Conservation (phyloP, 2,888 invertebrate genomes). For the Drosophila algonquin region DNA sequence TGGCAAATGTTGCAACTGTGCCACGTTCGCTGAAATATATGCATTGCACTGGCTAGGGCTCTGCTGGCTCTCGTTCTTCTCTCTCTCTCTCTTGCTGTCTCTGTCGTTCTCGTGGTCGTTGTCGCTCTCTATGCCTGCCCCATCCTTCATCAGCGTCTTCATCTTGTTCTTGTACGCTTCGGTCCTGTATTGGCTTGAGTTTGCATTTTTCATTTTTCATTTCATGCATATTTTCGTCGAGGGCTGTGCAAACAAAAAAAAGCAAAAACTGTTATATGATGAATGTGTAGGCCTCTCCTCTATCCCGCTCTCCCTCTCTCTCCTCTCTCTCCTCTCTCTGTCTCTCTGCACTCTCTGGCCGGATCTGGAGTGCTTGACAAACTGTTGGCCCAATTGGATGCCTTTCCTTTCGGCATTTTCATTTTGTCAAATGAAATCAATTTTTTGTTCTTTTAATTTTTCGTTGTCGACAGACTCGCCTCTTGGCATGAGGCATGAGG, state of each 20-base stretch:
- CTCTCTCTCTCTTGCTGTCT: not conserved
- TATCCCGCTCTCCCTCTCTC: no score
- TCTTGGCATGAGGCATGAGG: no score
- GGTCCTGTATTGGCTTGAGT: slow-evolving; percentile 33
- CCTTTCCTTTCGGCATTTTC: not conserved
- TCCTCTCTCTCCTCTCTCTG: no score
- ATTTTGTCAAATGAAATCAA: not conserved
- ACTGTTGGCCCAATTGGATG: slow-evolving; percentile 17
- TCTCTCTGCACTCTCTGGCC: not conserved
- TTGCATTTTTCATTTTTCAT: slow-evolving; percentile 38
- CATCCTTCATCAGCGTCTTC: not conserved
- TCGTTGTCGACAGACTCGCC: no score
- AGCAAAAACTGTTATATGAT: slow-evolving; percentile 13
- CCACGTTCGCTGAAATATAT: slow-evolving; percentile 34
- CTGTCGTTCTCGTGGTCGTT: no score
- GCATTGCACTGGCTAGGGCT: slow-evolving; percentile 2
- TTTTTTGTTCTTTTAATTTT: not conserved
- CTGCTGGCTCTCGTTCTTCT: no score
- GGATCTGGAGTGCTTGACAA: slow-evolving; percentile 35
- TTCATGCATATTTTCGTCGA: slow-evolving; percentile 42
- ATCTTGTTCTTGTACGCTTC: not conserved
- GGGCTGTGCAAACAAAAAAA: slow-evolving; percentile 29
- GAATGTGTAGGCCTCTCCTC: not conserved
- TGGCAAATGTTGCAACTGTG: not conserved
- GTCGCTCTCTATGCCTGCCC: not conserved